phyloP scores from a whole-genome alignment of 2,113 vertebrate genomes.

The Eudyptes chrysolophus region DNA sequence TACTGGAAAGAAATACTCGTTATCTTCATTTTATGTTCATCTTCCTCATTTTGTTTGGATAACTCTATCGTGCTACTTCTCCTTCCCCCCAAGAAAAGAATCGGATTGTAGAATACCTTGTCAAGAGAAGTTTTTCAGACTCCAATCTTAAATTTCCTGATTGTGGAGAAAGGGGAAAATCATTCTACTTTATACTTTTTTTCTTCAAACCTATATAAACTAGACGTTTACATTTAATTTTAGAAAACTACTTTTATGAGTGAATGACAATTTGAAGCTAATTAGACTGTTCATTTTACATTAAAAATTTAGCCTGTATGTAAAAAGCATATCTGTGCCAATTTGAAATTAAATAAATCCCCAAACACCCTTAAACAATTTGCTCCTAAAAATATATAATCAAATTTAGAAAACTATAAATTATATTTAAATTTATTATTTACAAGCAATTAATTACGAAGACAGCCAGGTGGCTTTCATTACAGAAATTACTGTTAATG shows the following conservation, averaged over 20 bases:
- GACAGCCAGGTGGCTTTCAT: constrained; percentile 88
- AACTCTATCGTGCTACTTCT: background rate
- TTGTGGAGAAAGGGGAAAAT: background rate
- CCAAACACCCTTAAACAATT: constrained; percentile 36
- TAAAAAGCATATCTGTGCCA: background rate
- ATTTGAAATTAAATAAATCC: constrained; percentile 14
- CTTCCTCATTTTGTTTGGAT: background rate
- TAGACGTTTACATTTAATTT: background rate
- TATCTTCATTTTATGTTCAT: background rate
- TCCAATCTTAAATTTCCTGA: background rate
- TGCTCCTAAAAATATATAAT: constrained; percentile 75
- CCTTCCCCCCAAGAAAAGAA: background rate
- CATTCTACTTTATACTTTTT: background rate
- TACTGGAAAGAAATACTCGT: background rate
- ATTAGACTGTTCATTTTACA: background rate
- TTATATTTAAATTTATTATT: constrained; percentile 93
- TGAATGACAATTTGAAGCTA: background rate
- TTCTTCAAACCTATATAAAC: background rate
- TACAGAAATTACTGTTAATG: constrained; percentile 97
- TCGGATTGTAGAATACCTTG: background rate
- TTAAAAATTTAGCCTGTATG: background rate
- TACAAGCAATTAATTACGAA: constrained; percentile 97
- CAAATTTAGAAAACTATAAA: constrained; percentile 85
- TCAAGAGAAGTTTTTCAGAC: background rate
- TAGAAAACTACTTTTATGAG: constrained; percentile 5